Base-by-base conservation (phyloP, 1,140 invertebrate genomes). In the Liolophura sinensis region DNA sequence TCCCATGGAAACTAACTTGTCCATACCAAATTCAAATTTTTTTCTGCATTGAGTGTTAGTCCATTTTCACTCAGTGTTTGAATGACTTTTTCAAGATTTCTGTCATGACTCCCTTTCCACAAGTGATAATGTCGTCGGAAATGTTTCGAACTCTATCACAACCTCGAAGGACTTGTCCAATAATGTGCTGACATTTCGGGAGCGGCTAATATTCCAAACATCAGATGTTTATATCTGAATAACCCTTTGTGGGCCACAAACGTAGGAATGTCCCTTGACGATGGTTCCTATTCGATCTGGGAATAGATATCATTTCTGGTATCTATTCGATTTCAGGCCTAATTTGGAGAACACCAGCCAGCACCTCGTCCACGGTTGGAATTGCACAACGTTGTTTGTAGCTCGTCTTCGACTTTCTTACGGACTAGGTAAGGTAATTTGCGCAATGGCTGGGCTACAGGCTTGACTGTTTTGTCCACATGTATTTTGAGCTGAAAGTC, bases 251-350 rank as follows among this genome's bases (percentile, higher is more conserved):
- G 65, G 1, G 61, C 65, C 1, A 60, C 20, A 60, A 75, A 75
- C 5, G 73, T 75, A 50, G 69, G 74, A 22, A 75, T 74, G 16
- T 51, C 20, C n/a, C 73, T 62, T 0, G 68, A n/a, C n/a, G n/a
- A n/a, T n/a, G n/a, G n/a, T n/a, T n/a, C n/a, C n/a, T n/a, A n/a
- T n/a, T n/a, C n/a, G n/a, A n/a, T n/a, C n/a, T n/a, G n/a, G n/a
- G n/a, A n/a, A n/a, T n/a, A n/a, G n/a, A n/a, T n/a, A n/a, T n/a
- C n/a, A n/a, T n/a, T n/a, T 50, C 56, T 72, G 73, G 46, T 76
- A 69, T 55, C 64, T 74, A n/a, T n/a, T n/a, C n/a, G n/a, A n/a
- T n/a, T n/a, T n/a, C n/a, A n/a, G n/a, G n/a, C n/a, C n/a, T n/a
- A n/a, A n/a, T n/a, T n/a, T n/a, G n/a, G n/a, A n/a, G n/a, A n/a